phyloP scores from a whole-genome alignment of 1,140 invertebrate species.

The Lucilia cuprina region DNA sequence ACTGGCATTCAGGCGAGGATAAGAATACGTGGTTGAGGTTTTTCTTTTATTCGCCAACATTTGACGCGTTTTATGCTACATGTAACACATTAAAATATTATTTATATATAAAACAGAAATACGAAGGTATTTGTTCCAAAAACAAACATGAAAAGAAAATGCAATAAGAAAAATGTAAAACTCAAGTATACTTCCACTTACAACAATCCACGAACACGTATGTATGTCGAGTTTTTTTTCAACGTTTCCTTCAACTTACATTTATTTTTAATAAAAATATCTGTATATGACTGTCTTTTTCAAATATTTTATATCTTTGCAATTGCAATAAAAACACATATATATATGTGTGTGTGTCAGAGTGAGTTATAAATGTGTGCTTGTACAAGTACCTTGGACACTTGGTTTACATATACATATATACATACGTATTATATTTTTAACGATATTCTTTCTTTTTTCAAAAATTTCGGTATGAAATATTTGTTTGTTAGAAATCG shows the following conservation, averaged over 20 bases:
- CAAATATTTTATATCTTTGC: not conserved
- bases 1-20: not conserved
- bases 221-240: not conserved
- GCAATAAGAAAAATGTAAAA: slow-evolving; percentile 2
- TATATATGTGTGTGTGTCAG: not conserved
- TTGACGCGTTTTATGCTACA: slow-evolving; percentile 5
- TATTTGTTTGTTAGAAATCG: not conserved
- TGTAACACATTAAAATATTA: slow-evolving; percentile 6
- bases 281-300: not conserved
- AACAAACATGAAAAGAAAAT: not conserved
- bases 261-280: not conserved
- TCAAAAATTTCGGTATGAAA: not conserved
- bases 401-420: not conserved
- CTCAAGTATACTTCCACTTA: not conserved
- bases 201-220: not conserved
- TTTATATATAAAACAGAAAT: not conserved
- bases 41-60: not conserved
- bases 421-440: not conserved
- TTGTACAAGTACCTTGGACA: not conserved
- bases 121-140: not conserved
- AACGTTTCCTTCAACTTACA: not conserved
- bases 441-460: not conserved
- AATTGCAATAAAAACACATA: too few species aligned
- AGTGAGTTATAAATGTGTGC: not conserved
- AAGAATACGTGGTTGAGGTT: not conserved